Percentiles rank a stretch among this genome's conserved stretches.
phyloP scores from a whole-genome alignment of 1,140 invertebrate species.

The Neoseiulus cucumeris region DNA sequence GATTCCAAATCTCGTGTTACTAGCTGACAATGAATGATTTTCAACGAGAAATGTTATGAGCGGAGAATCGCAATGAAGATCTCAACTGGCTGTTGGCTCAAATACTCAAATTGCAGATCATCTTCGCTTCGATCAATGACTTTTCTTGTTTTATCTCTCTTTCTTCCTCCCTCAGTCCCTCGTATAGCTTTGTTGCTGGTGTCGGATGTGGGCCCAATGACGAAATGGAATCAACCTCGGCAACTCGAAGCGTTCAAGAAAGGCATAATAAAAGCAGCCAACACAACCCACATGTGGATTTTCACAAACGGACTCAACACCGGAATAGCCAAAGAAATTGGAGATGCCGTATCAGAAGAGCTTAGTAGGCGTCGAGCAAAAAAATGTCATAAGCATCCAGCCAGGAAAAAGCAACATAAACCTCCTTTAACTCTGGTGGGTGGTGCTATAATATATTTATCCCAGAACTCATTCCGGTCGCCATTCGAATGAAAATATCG shows the following conservation, averaged over 20 bases:
- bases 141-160: background rate
- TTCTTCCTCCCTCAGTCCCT: constrained; percentile 16
- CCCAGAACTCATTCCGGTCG: no score
- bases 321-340: constrained; percentile 26
- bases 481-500: no score
- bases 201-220: constrained; percentile 16
- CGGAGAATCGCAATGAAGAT: no score
- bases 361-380: constrained; percentile 15
- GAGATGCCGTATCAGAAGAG: constrained; percentile 26
- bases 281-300: constrained; percentile 31
- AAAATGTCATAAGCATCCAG: constrained; percentile 19
- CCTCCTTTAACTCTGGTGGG: constrained; percentile 17
- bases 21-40: no score
- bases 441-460: constrained; percentile 15
- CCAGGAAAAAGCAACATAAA: constrained; percentile 13
- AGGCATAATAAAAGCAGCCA: constrained; percentile 24
- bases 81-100: no score
- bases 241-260: constrained; percentile 20
- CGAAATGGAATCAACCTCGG: constrained; percentile 16
- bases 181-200: constrained; percentile 22
- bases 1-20: no score
- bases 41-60: no score
- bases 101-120: no score
- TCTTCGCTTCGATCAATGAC: no score
- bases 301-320: constrained; percentile 28